These are phyloP conservation scores for Umimayanthus chanpuru DNA, from an alignment of 92 coral and sea anemone species.

Conservation along the genomic window DNA sequence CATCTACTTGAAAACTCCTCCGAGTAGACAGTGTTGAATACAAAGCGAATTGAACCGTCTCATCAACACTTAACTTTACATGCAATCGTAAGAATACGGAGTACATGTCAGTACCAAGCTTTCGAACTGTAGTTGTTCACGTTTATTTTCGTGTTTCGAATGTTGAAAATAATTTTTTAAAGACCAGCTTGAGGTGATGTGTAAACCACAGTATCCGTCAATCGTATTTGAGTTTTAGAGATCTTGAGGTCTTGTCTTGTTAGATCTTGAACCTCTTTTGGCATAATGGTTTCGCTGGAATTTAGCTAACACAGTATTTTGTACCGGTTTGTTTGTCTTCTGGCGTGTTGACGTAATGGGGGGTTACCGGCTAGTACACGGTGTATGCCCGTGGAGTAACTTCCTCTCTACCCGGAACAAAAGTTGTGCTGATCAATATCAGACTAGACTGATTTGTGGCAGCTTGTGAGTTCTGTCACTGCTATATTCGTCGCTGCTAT, in stretches of 20 bases:
- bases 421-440: not conserved
- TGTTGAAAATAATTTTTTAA: not conserved
- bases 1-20: not conserved
- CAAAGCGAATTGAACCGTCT: not conserved
- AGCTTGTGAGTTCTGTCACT: not conserved
- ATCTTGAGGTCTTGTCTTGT: not conserved
- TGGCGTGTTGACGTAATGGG: not conserved
- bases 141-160: not conserved
- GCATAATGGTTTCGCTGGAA: not conserved
- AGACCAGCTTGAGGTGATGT: not conserved
- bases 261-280: not conserved
- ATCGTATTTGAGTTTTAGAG: no score
- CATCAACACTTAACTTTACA: not conserved
- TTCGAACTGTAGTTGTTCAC: not conserved
- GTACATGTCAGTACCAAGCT: no score
- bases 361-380: not conserved
- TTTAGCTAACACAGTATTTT: not conserved
- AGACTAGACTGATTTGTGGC: no score
- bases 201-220: not conserved
- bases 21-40: not conserved
- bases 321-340: not conserved
- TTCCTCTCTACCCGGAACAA: conserved; percentile 4
- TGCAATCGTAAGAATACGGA: not conserved
- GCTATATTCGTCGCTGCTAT: not conserved
- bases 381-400: not conserved